Evolutionary conservation across 2,888 invertebrate genomes (phyloP), one percentile per base, ranked within the genome.

Genomic region (Sylvicola cinctus): DNA sequence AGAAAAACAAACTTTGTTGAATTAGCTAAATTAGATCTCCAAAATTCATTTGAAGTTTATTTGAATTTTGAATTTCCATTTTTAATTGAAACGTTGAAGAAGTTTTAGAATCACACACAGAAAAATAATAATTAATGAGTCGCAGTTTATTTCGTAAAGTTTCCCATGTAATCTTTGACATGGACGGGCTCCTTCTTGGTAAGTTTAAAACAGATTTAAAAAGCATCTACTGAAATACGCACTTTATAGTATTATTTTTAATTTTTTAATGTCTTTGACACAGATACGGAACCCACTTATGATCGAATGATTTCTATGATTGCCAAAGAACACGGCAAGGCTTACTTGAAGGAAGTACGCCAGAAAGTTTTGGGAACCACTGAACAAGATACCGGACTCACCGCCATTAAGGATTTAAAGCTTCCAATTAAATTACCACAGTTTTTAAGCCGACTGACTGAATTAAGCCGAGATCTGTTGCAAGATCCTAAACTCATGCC

Each of bases 271-370:
- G 12, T 8, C 20, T 6, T 14, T 17, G 39, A 62, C 64, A 31
- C 64, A 84, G 87, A 88, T 57, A 80, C 85, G 1, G 87, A 88
- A 58, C 62, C 60, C 37, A 63, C 81, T 29, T 88, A 88, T 55
- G 75, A 76, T 45, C 66, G 67, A 47, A 74, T 77, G 48, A 73
- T 77, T 45, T 64, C 67, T 39, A 64, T 68, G 45, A 66, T 83
- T 42, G 74, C 75, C 43, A 66, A 66, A 26, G 63, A 66, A 41
- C 83, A 73, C 55, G 80, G 77, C 4, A 78, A 78, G 47, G 52
- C 61, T 27, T 91, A 84, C 57, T 79, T 83, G 1, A 69, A 72
- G 49, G 79, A 84, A 40, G 59, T 85, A 39, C 78, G 83, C 54
- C 66, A 74, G 55, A 73, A 72, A 53, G 62, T 81, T 11, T 66